A percentile compares a stretch with the other conserved stretches of the same genome.
Evolutionary conservation across 2,888 invertebrate genomes (phyloP).

Genomic region (Drosophila kanekoi): DNA sequence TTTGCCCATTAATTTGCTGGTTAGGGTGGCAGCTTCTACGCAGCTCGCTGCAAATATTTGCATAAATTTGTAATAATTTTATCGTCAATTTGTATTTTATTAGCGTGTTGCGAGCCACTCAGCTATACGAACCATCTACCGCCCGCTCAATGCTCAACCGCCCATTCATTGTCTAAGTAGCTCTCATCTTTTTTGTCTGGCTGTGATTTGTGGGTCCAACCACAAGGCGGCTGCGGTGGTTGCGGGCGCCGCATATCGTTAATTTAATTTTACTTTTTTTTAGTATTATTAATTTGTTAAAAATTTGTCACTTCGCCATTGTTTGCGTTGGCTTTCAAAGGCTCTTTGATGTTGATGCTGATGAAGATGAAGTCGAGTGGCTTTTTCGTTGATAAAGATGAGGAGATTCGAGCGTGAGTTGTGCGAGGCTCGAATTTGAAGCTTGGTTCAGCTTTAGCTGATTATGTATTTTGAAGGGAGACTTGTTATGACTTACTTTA

Average conservation of each 20-base stretch:
- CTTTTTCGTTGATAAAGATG: not conserved
- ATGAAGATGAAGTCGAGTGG: constrained; percentile 41
- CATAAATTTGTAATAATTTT: constrained; percentile 84
- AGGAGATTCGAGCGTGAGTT: not conserved
- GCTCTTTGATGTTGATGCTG: constrained; percentile 42
- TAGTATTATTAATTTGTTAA: constrained; percentile 76
- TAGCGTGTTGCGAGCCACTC: constrained; percentile 77
- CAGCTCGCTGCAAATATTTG: constrained; percentile 77
- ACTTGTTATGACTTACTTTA: too few relatives aligned
- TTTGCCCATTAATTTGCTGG: constrained; percentile 75
- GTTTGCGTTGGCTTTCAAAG: constrained; percentile 26
- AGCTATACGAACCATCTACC: constrained; percentile 36
- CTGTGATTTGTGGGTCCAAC: constrained; percentile 67
- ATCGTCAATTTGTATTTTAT: constrained; percentile 83
- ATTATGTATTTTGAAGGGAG: too few relatives aligned
- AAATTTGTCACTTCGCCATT: constrained; percentile 73
- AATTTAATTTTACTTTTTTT: constrained; percentile 62
- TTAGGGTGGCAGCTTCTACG: constrained; percentile 49
- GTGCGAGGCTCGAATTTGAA: not conserved
- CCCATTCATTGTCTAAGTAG: constrained; percentile 33
- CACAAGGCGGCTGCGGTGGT: constrained; percentile 38
- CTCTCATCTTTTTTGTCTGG: constrained; percentile 46
- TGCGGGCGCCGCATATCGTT: constrained; percentile 38
- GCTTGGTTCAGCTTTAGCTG: not conserved
- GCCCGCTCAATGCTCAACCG: constrained; percentile 13